phyloP scores from a whole-genome alignment of 2,113 vertebrate species.

The Talpa occidentalis region DNA sequence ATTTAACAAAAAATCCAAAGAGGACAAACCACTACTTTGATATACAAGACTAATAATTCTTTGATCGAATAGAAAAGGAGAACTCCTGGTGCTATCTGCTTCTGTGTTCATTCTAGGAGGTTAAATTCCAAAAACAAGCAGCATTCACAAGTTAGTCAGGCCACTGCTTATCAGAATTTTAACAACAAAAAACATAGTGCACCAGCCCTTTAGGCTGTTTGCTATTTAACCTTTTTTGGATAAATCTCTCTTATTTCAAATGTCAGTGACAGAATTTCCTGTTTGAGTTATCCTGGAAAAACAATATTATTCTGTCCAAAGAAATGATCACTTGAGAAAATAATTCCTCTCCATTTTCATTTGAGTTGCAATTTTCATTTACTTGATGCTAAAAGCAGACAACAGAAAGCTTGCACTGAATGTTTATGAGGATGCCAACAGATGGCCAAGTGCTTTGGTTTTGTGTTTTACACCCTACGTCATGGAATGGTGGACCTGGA shows the following conservation, averaged over 20 bases:
- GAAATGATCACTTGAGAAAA: not conserved
- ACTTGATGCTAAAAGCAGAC: not conserved
- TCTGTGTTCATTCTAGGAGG: not conserved
- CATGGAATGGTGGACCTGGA: not conserved
- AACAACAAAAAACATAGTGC: not conserved
- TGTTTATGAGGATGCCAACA: not conserved
- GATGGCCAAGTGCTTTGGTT: not conserved
- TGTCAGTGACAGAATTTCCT: not conserved
- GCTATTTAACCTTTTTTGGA: not conserved
- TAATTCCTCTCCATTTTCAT: not conserved
- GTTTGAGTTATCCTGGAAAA: not conserved
- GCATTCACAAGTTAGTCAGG: not conserved
- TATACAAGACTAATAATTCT: no score
- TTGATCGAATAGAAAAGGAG: not conserved
- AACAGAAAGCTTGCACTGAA: slow-evolving; percentile 27
- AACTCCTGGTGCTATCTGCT: not conserved
- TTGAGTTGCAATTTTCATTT: no score
- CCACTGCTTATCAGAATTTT: not conserved
- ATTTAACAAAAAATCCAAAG: no score
- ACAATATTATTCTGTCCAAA: not conserved
- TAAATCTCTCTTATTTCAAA: no score
- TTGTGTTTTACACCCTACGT: not conserved
- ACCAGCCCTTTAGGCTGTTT: not conserved
- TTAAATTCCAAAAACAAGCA: not conserved
- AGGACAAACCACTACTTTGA: no score